Evolutionary conservation across 2,113 vertebrate genomes (phyloP).

Genomic region (Ictalurus punctatus): DNA sequence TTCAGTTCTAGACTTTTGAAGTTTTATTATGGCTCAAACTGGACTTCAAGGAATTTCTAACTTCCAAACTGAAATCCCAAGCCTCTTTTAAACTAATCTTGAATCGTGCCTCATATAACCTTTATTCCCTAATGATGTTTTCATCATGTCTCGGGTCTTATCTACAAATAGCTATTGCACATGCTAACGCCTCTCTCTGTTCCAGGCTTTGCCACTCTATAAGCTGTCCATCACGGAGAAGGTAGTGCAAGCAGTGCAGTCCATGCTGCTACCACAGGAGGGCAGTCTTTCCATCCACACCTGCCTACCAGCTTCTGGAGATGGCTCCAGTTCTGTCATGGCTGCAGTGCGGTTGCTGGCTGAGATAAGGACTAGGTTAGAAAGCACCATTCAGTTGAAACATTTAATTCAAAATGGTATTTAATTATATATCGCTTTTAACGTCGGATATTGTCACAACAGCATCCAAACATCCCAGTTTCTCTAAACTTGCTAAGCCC

Average conservation of each 20-base stretch:
- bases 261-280: constrained; percentile 98
- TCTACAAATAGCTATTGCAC: not conserved
- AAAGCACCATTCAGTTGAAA: not conserved
- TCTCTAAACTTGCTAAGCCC: not conserved
- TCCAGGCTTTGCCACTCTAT: constrained; percentile 93
- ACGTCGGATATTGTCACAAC: not conserved
- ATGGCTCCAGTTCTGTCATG: constrained; percentile 96
- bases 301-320: constrained; percentile 94
- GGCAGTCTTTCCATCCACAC: constrained; percentile 99
- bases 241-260: constrained; percentile 98
- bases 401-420: not conserved
- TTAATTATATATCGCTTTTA: not conserved
- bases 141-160: not conserved
- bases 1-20: not conserved
- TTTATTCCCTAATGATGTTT: not conserved
- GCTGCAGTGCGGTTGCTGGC: constrained; percentile 93
- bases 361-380: constrained; percentile 95
- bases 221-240: constrained; percentile 99
- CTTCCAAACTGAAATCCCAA: not conserved
- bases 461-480: not conserved
- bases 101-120: not conserved
- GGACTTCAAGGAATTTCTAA: not conserved
- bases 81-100: constrained; percentile 1
- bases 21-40: not conserved
- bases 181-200: not conserved